phyloP scores from a whole-genome alignment of 2,113 vertebrate genomes.

The Tautogolabrus adspersus region DNA sequence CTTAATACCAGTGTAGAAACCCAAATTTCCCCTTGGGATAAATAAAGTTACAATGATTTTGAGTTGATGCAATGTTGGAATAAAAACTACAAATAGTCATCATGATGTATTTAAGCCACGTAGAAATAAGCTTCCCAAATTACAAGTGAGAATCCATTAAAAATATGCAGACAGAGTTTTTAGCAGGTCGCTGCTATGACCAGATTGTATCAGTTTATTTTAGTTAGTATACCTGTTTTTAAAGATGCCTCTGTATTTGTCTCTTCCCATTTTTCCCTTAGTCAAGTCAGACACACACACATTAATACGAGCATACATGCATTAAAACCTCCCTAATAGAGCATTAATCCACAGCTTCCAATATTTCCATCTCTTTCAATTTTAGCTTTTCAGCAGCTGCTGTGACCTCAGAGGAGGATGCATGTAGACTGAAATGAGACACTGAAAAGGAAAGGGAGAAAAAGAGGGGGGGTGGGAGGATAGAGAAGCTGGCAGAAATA shows the following conservation, averaged over 20 bases:
- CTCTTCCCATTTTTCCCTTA: conserved; percentile 46
- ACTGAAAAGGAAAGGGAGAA: conserved; percentile 1
- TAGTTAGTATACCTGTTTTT: too few relatives aligned
- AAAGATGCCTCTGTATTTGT: conserved; percentile 43
- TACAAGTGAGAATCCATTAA: too few relatives aligned
- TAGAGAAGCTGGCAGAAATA: conserved; percentile 14
- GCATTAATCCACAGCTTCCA: background rate
- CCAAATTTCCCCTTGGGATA: too few relatives aligned
- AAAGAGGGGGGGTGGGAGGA: background rate
- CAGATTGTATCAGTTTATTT: conserved; percentile 46
- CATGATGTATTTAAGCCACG: too few relatives aligned
- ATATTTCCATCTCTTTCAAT: background rate
- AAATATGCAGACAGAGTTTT: background rate
- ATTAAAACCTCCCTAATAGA: conserved; percentile 9
- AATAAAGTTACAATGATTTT: too few relatives aligned
- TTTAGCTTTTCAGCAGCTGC: conserved; percentile 6
- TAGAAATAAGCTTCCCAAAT: too few relatives aligned
- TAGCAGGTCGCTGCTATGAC: conserved; percentile 31
- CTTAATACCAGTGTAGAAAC: too few relatives aligned
- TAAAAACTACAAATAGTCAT: too few relatives aligned
- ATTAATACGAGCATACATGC: conserved; percentile 11
- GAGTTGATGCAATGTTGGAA: too few relatives aligned
- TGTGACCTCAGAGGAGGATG: conserved; percentile 30
- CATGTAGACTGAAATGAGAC: conserved; percentile 7
- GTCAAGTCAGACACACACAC: conserved; percentile 24